These are phyloP conservation scores for Achroia grisella DNA, from an alignment of 1,140 invertebrate species.

Conservation along the genomic window DNA sequence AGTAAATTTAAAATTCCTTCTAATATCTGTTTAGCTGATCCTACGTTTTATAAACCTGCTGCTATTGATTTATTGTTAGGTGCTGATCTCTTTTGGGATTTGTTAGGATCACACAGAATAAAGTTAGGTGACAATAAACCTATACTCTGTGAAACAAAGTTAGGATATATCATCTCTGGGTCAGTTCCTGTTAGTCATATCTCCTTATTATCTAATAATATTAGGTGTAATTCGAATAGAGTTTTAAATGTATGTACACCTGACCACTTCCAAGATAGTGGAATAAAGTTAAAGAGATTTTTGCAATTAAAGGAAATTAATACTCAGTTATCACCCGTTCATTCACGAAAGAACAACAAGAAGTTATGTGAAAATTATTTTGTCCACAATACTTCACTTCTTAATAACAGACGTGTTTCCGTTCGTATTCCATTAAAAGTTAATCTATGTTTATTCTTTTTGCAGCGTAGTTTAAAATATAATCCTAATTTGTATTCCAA, in stretches of 20 bases:
- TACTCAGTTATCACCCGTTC: constrained; percentile 6
- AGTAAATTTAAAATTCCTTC: constrained; percentile 15
- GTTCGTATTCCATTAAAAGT: neutral
- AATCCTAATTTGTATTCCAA: neutral
- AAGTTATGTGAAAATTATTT: constrained; percentile 24
- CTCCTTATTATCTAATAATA: constrained; percentile 8
- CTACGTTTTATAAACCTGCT: constrained; percentile 17
- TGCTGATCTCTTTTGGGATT: constrained; percentile 27
- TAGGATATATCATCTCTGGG: constrained; percentile 30
- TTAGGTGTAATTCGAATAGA: constrained; percentile 15
- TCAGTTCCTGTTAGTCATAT: too few relatives aligned
- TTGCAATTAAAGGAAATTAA: constrained; percentile 19
- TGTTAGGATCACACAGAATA: constrained; percentile 14
- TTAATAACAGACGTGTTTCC: constrained; percentile 1
- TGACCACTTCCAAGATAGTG: constrained; percentile 2
- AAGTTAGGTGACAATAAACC: constrained; percentile 22
- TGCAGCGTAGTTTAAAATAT: too few relatives aligned
- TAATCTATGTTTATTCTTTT: too few relatives aligned
- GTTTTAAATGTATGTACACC: neutral
- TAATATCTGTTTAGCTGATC: constrained; percentile 24
- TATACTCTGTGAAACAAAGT: constrained; percentile 22
- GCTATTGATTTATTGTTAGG: constrained; percentile 20
- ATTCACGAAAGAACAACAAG: constrained; percentile 18
- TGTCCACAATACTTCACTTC: constrained; percentile 15
- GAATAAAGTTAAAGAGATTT: constrained; percentile 11